These are phyloP conservation scores for Teinopalpus imperialis DNA, from an alignment of 2,888 invertebrate species.

Conservation along the genomic window DNA sequence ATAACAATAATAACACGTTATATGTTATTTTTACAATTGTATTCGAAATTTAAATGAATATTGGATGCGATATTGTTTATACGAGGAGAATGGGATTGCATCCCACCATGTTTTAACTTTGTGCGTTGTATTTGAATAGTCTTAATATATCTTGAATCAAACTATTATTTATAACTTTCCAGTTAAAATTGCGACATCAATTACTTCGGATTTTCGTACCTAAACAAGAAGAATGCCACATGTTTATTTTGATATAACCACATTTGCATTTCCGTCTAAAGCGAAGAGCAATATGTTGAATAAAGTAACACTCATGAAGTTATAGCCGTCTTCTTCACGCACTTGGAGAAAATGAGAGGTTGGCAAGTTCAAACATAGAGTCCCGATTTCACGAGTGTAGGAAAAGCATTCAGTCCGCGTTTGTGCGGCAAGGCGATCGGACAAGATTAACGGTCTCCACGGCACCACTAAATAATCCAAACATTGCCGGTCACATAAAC, in stretches of 20 bases:
- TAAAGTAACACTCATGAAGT: constrained; percentile 33
- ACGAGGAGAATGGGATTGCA: too few relatives aligned
- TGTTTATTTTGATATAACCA: constrained; percentile 73
- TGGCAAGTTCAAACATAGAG: constrained; percentile 32
- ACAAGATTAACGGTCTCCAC: constrained; percentile 38
- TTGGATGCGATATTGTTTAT: too few relatives aligned
- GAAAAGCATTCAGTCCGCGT: constrained; percentile 72
- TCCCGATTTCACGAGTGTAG: constrained; percentile 45
- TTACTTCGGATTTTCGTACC: constrained; percentile 18
- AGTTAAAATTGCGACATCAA: too few relatives aligned
- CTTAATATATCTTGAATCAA: too few relatives aligned
- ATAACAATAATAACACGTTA: too few relatives aligned
- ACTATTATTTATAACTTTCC: too few relatives aligned
- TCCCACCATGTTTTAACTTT: too few relatives aligned
- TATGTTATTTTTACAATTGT: too few relatives aligned
- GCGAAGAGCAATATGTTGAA: constrained; percentile 42
- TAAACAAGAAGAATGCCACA: constrained; percentile 52
- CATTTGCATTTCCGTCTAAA: constrained; percentile 63
- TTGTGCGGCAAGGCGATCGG: constrained; percentile 65
- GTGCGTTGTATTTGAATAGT: too few relatives aligned
- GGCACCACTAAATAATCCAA: constrained; percentile 40
- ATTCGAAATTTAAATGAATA: too few relatives aligned
- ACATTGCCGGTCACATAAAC: constrained; percentile 50
- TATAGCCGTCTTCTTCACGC: constrained; percentile 49
- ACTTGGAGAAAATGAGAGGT: constrained; percentile 38